These are phyloP conservation scores for Aphaenogaster rudis DNA, from an alignment of 1,140 invertebrate genomes.

Conservation along the genomic window DNA sequence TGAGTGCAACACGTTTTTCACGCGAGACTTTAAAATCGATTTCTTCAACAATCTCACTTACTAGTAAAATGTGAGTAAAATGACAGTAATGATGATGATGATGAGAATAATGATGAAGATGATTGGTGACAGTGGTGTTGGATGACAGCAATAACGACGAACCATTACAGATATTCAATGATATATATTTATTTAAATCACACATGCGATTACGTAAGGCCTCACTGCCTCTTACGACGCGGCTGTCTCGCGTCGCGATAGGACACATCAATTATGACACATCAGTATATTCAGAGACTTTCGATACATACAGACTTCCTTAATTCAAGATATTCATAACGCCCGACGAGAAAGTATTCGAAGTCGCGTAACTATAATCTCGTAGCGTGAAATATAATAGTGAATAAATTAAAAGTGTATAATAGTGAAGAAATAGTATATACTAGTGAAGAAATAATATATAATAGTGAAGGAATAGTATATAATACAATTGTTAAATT, in stretches of 20 bases:
- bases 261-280: background rate
- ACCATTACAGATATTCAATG: slow-evolving; percentile 70
- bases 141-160: slow-evolving; percentile 68
- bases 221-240: slow-evolving; percentile 66
- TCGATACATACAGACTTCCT: background rate
- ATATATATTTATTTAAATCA: slow-evolving; percentile 72
- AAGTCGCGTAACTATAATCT: background rate
- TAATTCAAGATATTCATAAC: background rate
- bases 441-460: too few relatives aligned
- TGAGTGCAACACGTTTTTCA: slow-evolving; percentile 58
- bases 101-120: slow-evolving; percentile 58
- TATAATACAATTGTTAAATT: too few relatives aligned
- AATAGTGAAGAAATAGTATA: background rate
- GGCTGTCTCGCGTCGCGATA: slow-evolving; percentile 56
- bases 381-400: background rate
- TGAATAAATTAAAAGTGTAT: background rate
- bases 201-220: slow-evolving; percentile 74
- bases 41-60: slow-evolving; percentile 41
- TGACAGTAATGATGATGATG: slow-evolving; percentile 40
- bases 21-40: slow-evolving; percentile 46
- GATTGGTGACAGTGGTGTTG: slow-evolving; percentile 49
- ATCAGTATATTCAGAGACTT: background rate
- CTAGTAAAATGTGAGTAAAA: slow-evolving; percentile 33
- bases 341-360: background rate
- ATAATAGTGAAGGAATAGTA: too few relatives aligned